Percentiles rank a stretch among this genome's conserved stretches.
These are phyloP conservation scores for Cepphus grylle DNA, from an alignment of 2,113 vertebrate genomes.

Conservation along the genomic window DNA sequence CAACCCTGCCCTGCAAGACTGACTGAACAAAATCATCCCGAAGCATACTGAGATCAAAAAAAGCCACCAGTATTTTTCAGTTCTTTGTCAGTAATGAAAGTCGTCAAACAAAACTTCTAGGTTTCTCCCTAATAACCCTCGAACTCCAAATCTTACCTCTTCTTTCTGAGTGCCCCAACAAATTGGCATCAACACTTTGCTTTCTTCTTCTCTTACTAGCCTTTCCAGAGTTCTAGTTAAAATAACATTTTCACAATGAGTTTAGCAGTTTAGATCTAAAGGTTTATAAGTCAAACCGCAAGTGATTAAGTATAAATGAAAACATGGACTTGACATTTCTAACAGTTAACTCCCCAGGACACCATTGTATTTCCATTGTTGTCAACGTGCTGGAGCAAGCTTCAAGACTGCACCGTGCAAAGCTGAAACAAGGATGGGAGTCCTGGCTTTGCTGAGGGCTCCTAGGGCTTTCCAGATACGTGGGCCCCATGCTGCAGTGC, in stretches of 20 bases:
- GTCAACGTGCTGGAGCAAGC: not conserved
- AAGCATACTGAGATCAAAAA: not conserved
- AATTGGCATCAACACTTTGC: not conserved
- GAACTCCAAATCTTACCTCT: not conserved
- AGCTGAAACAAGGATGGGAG: not conserved
- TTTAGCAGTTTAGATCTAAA: not conserved
- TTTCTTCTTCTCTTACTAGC: not conserved
- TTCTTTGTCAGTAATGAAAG: not conserved
- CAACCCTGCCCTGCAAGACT: too few species aligned
- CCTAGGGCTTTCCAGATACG: not conserved
- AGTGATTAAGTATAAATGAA: not conserved
- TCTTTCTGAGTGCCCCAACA: not conserved
- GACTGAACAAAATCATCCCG: not conserved
- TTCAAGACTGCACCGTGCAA: not conserved
- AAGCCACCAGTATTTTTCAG: not conserved
- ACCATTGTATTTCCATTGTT: not conserved
- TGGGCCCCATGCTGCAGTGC: rapidly evolving
- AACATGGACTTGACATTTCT: not conserved
- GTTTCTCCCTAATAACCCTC: not conserved
- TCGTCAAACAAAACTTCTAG: not conserved
- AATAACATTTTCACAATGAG: not conserved
- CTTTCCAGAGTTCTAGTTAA: not conserved
- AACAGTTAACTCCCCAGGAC: not conserved
- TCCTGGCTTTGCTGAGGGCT: not conserved
- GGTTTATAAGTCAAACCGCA: not conserved